phyloP scores from a whole-genome alignment of 2,113 vertebrate species.

The Dasyornis broadbenti region DNA sequence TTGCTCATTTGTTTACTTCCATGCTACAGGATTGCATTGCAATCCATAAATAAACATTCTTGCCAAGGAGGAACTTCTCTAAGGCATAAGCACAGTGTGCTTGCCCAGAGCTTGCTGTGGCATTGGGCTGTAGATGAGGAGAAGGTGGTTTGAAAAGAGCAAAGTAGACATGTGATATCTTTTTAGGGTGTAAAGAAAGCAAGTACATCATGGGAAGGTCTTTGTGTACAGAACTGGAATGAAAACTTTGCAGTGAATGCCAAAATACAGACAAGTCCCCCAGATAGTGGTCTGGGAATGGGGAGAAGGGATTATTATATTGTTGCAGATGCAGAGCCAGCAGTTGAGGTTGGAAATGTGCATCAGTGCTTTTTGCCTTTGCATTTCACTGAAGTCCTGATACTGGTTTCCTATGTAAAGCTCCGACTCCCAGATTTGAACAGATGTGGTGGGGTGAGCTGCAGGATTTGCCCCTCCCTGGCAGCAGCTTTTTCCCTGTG shows the following conservation, averaged over 20 bases:
- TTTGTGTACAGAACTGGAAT: neutral
- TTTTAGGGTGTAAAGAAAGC: neutral
- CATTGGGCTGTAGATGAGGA: neutral
- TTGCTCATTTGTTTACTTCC: neutral
- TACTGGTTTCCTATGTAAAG: neutral
- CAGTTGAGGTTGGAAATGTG: neutral
- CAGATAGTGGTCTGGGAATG: neutral
- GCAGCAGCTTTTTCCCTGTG: neutral
- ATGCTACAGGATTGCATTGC: neutral
- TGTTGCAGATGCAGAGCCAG: neutral
- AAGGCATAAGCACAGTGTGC: neutral
- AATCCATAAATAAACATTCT: neutral
- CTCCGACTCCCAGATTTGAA: rapidly evolving
- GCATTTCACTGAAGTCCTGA: neutral
- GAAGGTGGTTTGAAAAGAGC: neutral
- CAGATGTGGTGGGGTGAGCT: neutral
- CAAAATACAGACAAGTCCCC: neutral
- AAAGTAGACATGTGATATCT: neutral
- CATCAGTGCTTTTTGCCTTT: neutral
- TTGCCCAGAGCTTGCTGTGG: neutral
- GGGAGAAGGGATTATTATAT: neutral
- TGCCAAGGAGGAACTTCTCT: neutral
- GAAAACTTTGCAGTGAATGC: neutral
- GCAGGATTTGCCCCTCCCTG: neutral
- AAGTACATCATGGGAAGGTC: neutral